Evolutionary conservation across 2,888 invertebrate genomes (phyloP), one percentile per base, ranked within the genome.

Genomic region (Andricus curvator): DNA sequence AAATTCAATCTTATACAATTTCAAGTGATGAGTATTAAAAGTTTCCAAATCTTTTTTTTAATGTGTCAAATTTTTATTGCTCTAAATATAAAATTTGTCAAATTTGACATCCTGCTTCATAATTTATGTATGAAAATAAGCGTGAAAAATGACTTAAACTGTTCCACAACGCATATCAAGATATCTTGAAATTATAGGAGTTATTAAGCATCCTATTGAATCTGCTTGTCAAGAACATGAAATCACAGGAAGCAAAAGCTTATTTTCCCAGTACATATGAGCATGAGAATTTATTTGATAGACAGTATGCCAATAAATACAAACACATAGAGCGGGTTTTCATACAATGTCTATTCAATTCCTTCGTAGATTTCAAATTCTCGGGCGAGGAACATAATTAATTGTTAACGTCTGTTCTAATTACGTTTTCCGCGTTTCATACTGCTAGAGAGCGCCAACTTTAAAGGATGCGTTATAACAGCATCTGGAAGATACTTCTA

Each of bases 211-310:
- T 48, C 25, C 70, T 51, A 20, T 29, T 25, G 17, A 67, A 22
- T 41, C 41, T 22, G n/a, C 13, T 41, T 67, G 5, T 67, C 22
- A 67, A 41, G n/a, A 41, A 41, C 37, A n/a, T 67, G n/a, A 22
- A 67, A 67, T 67, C 67, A 67, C 13, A 67, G 13, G n/a, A 13
- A 67, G n/a, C 44, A 15, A 44, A 15, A n/a, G 56, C 56, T 56
- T 56, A 56, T n/a, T 56, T n/a, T 56, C n/a, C 6, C 11, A 56
- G n/a, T n/a, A 51, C 9, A 56, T 56, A 15, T 44, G 48, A 48
- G 17, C 48, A 17, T 1, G 4, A 44, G 44, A 44, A 44, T n/a
- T 9, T 9, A 56, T 9, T 56, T 56, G n/a, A 56, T 11, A 56
- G 56, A 56, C 56, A 56, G 11, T 20, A 22, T 56, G 22, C 4